These are phyloP conservation scores for Cyrtorhinus lividipennis DNA, from an alignment of 1,140 invertebrate species.

Conservation along the genomic window DNA sequence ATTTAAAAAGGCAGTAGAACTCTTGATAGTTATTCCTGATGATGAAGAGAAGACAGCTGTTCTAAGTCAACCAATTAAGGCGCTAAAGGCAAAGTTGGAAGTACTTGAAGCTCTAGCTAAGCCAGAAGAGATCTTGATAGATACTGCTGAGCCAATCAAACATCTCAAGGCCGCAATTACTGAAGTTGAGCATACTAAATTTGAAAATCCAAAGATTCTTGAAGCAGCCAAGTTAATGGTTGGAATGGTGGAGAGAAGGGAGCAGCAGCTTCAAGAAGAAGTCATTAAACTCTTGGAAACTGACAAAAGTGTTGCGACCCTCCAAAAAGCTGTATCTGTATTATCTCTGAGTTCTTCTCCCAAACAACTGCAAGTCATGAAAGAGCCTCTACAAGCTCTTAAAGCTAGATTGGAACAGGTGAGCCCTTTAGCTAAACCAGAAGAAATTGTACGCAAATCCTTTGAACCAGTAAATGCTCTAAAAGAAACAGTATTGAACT, in stretches of 20 bases:
- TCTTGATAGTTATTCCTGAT: neutral
- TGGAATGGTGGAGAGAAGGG: constrained; percentile 6
- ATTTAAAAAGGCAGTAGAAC: neutral
- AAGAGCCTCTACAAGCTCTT: no score
- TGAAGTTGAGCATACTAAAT: constrained; percentile 20
- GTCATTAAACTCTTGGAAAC: constrained; percentile 7
- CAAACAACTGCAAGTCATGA: no score
- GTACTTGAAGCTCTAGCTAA: neutral
- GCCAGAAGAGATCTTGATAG: neutral
- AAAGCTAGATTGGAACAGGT: neutral
- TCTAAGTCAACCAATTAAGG: neutral
- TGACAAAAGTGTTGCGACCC: neutral
- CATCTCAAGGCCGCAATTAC: constrained; percentile 14
- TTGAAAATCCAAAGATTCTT: neutral
- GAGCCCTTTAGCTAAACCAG: neutral
- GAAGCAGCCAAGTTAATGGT: neutral
- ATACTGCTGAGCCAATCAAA: neutral
- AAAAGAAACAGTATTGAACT: constrained; percentile 17
- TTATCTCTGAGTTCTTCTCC: no score
- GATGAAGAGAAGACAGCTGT: neutral
- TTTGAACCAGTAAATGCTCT: neutral
- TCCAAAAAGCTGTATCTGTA: neutral
- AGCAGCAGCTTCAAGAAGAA: neutral
- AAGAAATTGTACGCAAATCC: neutral
- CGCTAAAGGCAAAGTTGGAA: neutral